Conservation (phyloP, 2,797 vertebrate species). For the Hapalemur alaotrensis region DNA sequence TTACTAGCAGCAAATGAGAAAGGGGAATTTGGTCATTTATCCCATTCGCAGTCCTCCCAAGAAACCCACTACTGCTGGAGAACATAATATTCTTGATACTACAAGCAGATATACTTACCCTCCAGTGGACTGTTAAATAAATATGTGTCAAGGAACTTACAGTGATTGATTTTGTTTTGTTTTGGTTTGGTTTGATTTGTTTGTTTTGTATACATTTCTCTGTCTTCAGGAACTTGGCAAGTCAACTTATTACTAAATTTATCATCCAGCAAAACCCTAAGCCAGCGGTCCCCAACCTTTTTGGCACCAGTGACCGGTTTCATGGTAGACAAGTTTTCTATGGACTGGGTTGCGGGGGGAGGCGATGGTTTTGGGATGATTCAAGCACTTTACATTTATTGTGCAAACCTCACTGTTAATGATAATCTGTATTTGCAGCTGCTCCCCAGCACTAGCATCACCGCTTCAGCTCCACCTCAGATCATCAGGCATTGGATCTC, state of each 20-base stretch:
- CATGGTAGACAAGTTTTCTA: too few relatives aligned
- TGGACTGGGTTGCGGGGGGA: too few relatives aligned
- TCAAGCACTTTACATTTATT: too few relatives aligned
- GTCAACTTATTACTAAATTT: constrained; percentile 5
- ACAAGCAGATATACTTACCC: not conserved
- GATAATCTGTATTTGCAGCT: too few relatives aligned
- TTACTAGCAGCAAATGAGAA: not conserved
- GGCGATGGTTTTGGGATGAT: too few relatives aligned
- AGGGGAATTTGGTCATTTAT: not conserved
- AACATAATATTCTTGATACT: not conserved
- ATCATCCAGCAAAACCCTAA: not conserved
- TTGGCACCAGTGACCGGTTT: too few relatives aligned
- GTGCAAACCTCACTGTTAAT: too few relatives aligned
- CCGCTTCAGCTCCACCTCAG: too few relatives aligned
- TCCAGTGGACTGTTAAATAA: not conserved
- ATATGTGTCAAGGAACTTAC: not conserved
- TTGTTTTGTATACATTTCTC: not conserved
- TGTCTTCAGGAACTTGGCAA: not conserved
- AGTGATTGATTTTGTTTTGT: not conserved
- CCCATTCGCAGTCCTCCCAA: not conserved
- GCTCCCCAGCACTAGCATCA: too few relatives aligned
- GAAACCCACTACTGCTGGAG: not conserved
- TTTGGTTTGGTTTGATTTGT: not conserved
- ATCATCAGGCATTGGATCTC: too few relatives aligned
- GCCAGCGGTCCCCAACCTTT: too few relatives aligned